These are phyloP conservation scores for Pyrrhosoma nymphula DNA, from an alignment of 2,888 invertebrate species.

Conservation along the genomic window DNA sequence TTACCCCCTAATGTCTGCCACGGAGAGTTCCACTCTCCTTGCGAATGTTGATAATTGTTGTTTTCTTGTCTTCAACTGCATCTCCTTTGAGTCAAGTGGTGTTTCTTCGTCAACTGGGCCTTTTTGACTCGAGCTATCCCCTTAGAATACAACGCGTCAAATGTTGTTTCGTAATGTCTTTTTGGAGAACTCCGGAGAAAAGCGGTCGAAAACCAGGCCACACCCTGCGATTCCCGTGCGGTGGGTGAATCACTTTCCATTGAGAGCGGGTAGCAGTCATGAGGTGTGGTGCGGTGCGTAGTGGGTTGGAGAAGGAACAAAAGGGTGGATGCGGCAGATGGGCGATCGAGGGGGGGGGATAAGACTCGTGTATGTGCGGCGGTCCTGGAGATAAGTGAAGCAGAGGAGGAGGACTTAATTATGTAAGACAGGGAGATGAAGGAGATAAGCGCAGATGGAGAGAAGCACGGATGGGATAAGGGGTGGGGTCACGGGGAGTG, in stretches of 20 bases:
- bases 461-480: background rate
- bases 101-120: no score
- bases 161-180: no score
- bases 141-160: no score
- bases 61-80: no score
- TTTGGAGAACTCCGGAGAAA: no score
- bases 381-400: constrained; percentile 32
- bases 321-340: background rate
- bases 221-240: background rate
- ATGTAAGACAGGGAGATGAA: constrained; percentile 44
- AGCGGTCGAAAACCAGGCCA: no score
- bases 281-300: background rate
- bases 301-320: background rate
- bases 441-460: constrained; percentile 32
- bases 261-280: background rate
- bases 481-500: background rate
- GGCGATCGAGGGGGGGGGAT: background rate
- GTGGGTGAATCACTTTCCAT: background rate
- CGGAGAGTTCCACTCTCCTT: no score
- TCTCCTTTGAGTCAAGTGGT: no score
- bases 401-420: constrained; percentile 51
- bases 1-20: no score
- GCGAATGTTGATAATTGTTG: no score
- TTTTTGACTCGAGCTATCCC: no score
- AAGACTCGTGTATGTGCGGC: background rate